phyloP scores from a whole-genome alignment of 1,140 invertebrate species.

The Laupala kohalensis region DNA sequence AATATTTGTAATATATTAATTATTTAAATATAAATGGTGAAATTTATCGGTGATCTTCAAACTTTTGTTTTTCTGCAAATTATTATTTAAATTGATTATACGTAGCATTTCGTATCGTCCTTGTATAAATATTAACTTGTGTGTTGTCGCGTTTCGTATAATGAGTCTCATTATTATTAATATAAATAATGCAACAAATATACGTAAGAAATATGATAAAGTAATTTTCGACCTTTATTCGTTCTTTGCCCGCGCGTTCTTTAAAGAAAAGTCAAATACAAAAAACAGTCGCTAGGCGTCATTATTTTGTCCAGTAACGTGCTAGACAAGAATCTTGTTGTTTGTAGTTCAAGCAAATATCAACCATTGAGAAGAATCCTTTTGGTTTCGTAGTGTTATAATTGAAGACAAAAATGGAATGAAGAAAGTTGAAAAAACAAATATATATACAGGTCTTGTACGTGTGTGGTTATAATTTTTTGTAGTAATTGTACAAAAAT shows the following conservation, averaged over 20 bases:
- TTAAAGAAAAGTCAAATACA: background rate
- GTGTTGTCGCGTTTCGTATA: background rate
- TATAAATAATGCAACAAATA: background rate
- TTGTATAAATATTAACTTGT: constrained; percentile 4
- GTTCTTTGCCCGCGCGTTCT: background rate
- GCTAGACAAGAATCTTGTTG: background rate
- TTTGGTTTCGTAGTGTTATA: background rate
- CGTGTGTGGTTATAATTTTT: background rate
- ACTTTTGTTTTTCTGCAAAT: background rate
- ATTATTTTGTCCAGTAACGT: background rate
- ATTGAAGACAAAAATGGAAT: background rate
- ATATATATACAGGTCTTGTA: background rate
- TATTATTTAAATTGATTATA: background rate
- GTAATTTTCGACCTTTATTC: background rate
- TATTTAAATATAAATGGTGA: constrained; percentile 7
- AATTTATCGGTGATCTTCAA: constrained; percentile 2
- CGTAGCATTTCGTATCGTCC: constrained; percentile 1
- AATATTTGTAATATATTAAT: constrained; percentile 8
- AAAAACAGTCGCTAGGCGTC: background rate
- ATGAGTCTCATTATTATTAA: background rate
- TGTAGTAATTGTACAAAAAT: constrained; percentile 9
- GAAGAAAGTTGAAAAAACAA: background rate
- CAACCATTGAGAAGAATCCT: background rate
- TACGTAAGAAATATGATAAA: background rate
- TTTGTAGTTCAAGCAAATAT: background rate